phyloP scores from a whole-genome alignment of 2,888 invertebrate genomes.

The Acrobasis consociella region DNA sequence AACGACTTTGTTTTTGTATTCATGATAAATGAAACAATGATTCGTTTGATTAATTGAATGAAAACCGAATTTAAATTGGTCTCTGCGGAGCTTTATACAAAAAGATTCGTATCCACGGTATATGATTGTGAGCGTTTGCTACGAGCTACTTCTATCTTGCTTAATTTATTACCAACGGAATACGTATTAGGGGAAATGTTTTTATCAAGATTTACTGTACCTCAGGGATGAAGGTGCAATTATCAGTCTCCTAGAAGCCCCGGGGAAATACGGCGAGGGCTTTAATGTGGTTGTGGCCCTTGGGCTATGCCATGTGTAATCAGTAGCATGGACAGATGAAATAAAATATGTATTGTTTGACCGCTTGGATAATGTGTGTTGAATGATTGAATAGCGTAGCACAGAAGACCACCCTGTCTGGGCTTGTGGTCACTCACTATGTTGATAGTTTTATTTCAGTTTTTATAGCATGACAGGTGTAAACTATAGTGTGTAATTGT shows the following conservation, averaged over 20 bases:
- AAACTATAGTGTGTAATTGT: not conserved
- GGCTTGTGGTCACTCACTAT: not conserved
- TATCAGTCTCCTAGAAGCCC: slow-evolving; percentile 54
- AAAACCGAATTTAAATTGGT: slow-evolving; percentile 24
- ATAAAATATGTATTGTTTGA: slow-evolving; percentile 23
- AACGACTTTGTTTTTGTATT: not conserved
- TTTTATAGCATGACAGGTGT: not conserved
- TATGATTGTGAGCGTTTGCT: not conserved
- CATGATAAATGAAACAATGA: slow-evolving; percentile 19
- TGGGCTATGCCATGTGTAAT: slow-evolving; percentile 40
- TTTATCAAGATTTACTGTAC: slow-evolving; percentile 74
- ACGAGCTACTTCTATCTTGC: slow-evolving; percentile 28
- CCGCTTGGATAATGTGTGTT: slow-evolving; percentile 9
- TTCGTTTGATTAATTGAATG: slow-evolving; percentile 22
- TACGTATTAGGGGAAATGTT: slow-evolving; percentile 44
- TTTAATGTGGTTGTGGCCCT: slow-evolving; percentile 53
- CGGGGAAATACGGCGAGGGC: slow-evolving; percentile 62
- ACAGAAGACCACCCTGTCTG: too few species aligned
- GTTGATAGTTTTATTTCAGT: not conserved
- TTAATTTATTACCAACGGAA: slow-evolving; percentile 53
- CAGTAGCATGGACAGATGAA: slow-evolving; percentile 28
- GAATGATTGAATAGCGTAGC: slow-evolving; percentile 6
- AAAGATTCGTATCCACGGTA: not conserved
- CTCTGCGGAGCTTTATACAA: slow-evolving; percentile 19
- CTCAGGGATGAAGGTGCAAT: slow-evolving; percentile 61